A percentile compares a stretch with the other conserved stretches of the same genome.
Conservation (phyloP, 2,797 vertebrate species). For the Pagetopsis macropterus region DNA sequence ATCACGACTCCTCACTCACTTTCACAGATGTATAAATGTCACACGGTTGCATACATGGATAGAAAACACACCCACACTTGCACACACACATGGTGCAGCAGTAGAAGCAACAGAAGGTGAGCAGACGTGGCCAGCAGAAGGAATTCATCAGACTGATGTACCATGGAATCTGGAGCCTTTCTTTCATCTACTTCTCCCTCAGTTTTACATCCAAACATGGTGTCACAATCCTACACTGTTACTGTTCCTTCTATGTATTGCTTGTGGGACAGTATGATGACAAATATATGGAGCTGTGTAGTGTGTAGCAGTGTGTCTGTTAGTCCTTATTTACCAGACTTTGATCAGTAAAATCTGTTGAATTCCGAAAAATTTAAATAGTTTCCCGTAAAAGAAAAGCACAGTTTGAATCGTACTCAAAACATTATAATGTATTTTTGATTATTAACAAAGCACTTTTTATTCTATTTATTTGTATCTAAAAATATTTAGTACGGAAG, state of each 20-base stretch:
- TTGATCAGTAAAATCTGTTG: no score
- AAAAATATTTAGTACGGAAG: no score
- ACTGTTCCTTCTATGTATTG: background rate
- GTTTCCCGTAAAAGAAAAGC: no score
- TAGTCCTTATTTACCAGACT: no score
- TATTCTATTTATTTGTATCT: no score
- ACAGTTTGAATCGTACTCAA: no score
- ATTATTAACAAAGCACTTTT: no score
- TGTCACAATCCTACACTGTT: constrained; percentile 29
- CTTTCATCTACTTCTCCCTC: constrained; percentile 47
- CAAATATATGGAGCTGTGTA: constrained; percentile 10
- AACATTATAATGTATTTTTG: no score
- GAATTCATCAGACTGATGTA: constrained; percentile 62
- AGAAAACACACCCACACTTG: constrained; percentile 16
- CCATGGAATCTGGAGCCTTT: constrained; percentile 31
- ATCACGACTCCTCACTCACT: constrained; percentile 31
- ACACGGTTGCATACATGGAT: constrained; percentile 19
- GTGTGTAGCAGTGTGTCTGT: background rate
- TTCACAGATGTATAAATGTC: constrained; percentile 35
- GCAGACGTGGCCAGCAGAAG: constrained; percentile 64
- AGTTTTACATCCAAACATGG: constrained; percentile 26
- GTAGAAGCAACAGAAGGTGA: constrained; percentile 59
- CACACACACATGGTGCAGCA: constrained; percentile 7
- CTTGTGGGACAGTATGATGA: constrained; percentile 28
- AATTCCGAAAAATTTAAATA: no score